These are phyloP conservation scores for Tetramorium simillimum DNA, from an alignment of 1,140 invertebrate genomes.

Conservation along the genomic window DNA sequence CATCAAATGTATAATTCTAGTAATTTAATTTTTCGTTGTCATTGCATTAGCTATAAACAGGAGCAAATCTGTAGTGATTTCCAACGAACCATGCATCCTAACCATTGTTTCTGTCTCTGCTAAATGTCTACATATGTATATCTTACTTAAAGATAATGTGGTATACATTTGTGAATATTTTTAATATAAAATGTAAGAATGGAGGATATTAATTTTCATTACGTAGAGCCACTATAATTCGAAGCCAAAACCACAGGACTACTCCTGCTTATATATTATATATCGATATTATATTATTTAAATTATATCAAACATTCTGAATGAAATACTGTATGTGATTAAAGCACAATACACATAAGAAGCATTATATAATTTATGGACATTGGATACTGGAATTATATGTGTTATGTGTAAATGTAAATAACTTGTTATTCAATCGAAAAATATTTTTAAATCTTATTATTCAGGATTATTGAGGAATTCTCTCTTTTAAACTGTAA, in stretches of 20 bases:
- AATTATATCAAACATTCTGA: constrained; percentile 23
- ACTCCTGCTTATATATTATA: constrained; percentile 25
- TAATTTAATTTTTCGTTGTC: constrained; percentile 9
- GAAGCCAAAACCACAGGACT: constrained; percentile 16
- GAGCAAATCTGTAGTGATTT: background rate
- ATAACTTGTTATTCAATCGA: constrained; percentile 26
- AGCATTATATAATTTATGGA: constrained; percentile 52
- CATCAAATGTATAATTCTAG: background rate
- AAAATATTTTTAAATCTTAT: constrained; percentile 14
- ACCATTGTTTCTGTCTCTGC: background rate
- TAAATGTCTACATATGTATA: background rate
- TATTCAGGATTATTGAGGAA: constrained; percentile 30
- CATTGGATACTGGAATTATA: constrained; percentile 33
- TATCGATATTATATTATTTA: constrained; percentile 9
- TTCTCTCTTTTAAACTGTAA: constrained; percentile 68
- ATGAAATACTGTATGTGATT: constrained; percentile 20
- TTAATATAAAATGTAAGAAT: constrained; percentile 13
- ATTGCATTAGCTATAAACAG: constrained; percentile 20
- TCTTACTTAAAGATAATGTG: background rate
- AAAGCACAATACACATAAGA: constrained; percentile 57
- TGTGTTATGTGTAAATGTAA: constrained; percentile 29
- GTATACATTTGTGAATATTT: constrained; percentile 5
- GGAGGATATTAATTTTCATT: constrained; percentile 26
- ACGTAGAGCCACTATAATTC: constrained; percentile 21
- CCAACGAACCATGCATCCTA: background rate